phyloP scores from a whole-genome alignment of 2,113 vertebrate genomes.

The Numenius arquata region DNA sequence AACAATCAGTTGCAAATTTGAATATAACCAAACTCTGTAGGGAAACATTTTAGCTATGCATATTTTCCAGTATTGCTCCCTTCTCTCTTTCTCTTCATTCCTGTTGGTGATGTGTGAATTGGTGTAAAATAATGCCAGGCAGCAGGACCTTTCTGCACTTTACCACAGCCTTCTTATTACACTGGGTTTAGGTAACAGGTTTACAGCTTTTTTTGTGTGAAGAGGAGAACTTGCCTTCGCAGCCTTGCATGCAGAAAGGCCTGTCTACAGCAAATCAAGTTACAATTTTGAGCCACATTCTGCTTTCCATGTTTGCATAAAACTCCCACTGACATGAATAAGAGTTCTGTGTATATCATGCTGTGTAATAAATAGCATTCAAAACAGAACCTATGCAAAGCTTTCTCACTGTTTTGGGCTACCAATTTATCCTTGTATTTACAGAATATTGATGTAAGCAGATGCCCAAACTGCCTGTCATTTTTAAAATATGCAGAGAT shows the following conservation, averaged over 20 bases:
- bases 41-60: not conserved
- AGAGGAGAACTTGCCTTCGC: constrained; percentile 38
- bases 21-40: constrained; percentile 3
- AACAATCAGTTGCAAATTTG: constrained; percentile 22
- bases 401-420: constrained; percentile 64
- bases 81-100: not conserved
- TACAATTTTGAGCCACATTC: constrained; percentile 63
- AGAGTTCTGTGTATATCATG: constrained; percentile 68
- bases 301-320: constrained; percentile 67
- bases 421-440: constrained; percentile 64
- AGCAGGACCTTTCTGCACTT: constrained; percentile 13
- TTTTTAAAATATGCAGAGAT: constrained; percentile 53
- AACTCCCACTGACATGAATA: constrained; percentile 71
- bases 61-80: not conserved
- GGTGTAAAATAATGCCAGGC: constrained; percentile 6
- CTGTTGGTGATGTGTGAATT: not conserved
- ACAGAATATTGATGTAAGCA: constrained; percentile 71
- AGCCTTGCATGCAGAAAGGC: constrained; percentile 52
- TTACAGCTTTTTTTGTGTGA: constrained; percentile 51
- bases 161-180: not conserved
- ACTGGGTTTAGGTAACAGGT: not conserved
- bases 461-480: constrained; percentile 61
- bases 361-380: constrained; percentile 71
- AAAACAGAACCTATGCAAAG: constrained; percentile 68
- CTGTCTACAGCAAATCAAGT: constrained; percentile 60